Percentiles rank a stretch among this genome's conserved stretches.
Conservation (phyloP, 2,888 invertebrate genomes). For the Metellina segmentata region DNA sequence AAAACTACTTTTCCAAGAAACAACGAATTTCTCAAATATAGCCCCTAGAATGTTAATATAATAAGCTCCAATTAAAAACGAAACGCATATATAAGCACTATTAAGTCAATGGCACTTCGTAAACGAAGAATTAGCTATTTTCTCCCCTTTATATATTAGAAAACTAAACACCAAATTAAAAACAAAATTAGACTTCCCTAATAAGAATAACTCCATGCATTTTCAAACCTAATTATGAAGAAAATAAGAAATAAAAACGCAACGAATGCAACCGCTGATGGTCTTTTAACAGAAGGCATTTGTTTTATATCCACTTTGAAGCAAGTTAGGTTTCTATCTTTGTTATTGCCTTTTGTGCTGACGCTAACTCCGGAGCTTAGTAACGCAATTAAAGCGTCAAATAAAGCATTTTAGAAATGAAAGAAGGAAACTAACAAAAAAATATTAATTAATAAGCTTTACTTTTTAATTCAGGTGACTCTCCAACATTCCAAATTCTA, state of each 20-base stretch:
- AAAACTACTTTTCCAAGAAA: background rate
- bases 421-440: conserved; percentile 7
- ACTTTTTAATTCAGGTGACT: background rate
- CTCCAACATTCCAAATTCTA: no score
- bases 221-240: conserved; percentile 15
- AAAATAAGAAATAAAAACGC: conserved; percentile 21
- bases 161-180: conserved; percentile 11
- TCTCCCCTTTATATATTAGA: conserved; percentile 17
- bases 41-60: background rate
- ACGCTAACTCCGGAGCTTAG: background rate
- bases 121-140: background rate
- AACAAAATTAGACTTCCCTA: background rate
- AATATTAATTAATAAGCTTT: conserved; percentile 4
- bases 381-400: conserved; percentile 19
- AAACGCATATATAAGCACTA: background rate
- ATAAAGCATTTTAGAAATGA: background rate
- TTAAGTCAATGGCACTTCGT: background rate
- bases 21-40: background rate
- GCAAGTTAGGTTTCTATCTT: background rate
- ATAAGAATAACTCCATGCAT: background rate
- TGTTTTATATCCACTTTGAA: background rate
- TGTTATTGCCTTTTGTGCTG: background rate
- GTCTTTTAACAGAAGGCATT: conserved; percentile 23
- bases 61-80: background rate
- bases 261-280: background rate